Base-by-base conservation (phyloP, 2,797 vertebrate genomes). In the Rhadinocentrus ornatus region DNA sequence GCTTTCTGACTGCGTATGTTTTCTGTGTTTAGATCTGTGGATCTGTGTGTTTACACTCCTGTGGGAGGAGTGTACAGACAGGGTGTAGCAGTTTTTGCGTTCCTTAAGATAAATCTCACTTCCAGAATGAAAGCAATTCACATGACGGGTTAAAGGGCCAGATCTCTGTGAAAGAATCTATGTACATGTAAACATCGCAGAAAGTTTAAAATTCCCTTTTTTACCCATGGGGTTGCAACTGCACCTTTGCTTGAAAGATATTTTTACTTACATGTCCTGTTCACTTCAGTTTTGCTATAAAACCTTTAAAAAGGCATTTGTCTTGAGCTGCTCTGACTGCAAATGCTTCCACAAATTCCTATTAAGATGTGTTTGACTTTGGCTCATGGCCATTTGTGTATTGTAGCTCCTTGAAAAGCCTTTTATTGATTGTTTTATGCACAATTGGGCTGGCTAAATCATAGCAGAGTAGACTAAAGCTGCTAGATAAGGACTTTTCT, bases 71-170 rank as follows among this genome's bases (percentile, higher is more conserved):
- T 69, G 50, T 73, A 79, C 69, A 77, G 81, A 69, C 77, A 39
- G 66, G 62, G 81, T 81, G 84, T 78, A 72, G 74, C 75, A 44
- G 64, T 57, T 68, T 78, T 68, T 87, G 62, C 67, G 37, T 77
- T 81, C 71, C 66, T 78, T 75, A 75, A 71, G 80, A 83, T 86
- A 81, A 82, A 73, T 87, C 66, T 85, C 78, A 34, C 80, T 85
- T 75, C 80, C 58, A 73, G 62, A 91, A 71, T 81, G 55, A 82
- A 93, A 87, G 77, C 69, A 64, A 78, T 70, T 82, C 75, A 58
- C 81, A 79, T 29, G 52, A 87, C 76, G 59, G 68, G 78, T 75
- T 88, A 85, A 73, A 87, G 70, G 78, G 75, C 41, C 73, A 73
- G 58, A 84, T 88, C 62, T 80, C 44, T 73, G 71, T 77, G 73